Evolutionary conservation across 2,888 invertebrate genomes (phyloP).

Genomic region (Meteorus cinctellus): DNA sequence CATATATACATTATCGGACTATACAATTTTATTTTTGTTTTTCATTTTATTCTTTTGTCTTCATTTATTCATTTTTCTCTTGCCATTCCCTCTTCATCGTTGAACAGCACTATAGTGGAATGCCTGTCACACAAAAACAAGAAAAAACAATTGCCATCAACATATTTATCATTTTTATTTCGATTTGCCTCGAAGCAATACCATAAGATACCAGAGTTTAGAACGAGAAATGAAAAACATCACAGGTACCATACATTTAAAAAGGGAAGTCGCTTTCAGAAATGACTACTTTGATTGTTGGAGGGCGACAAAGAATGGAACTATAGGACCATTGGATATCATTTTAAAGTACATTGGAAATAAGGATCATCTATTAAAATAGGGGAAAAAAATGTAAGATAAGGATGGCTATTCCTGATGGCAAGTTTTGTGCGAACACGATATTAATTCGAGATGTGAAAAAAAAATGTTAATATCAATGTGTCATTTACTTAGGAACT

Average conservation of each 20-base stretch:
- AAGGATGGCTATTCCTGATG: conserved; percentile 51
- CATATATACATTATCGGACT: conserved; percentile 52
- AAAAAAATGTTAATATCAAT: conserved; percentile 41
- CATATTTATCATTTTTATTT: background rate
- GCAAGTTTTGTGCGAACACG: conserved; percentile 60
- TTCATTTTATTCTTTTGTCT: conserved; percentile 18
- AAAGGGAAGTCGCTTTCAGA: too few species aligned
- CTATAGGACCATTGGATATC: background rate
- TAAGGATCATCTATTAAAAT: conserved; percentile 26
- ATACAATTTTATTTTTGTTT: conserved; percentile 48
- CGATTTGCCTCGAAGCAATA: background rate
- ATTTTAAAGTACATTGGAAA: conserved; percentile 10
- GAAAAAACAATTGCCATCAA: background rate
- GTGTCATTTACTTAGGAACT: conserved; percentile 47
- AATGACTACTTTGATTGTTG: background rate
- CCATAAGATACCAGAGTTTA: background rate
- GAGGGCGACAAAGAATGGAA: background rate
- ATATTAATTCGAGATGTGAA: conserved; percentile 36
- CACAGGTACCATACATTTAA: background rate
- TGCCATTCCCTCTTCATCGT: conserved; percentile 47
- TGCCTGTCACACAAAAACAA: conserved; percentile 57
- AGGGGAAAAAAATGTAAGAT: conserved; percentile 35
- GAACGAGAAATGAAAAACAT: conserved; percentile 2
- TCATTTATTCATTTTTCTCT: conserved; percentile 34
- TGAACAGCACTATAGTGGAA: conserved; percentile 60